Evolutionary conservation across 1,140 invertebrate genomes (phyloP).

Genomic region (Phenacoccus solenopsis): DNA sequence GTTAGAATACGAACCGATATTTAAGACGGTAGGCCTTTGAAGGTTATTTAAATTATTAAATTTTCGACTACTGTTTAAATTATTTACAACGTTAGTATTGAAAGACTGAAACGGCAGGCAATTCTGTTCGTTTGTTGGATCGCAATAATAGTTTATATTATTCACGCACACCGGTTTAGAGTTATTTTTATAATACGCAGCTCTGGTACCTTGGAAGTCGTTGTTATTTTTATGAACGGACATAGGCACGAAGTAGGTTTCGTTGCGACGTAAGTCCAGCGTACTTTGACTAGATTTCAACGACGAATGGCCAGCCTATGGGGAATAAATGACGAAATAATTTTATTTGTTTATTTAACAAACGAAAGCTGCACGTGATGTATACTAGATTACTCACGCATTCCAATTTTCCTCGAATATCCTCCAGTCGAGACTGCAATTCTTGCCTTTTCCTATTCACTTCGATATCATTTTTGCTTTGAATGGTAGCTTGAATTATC

Average conservation of each 20-base stretch:
- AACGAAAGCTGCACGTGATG: neutral
- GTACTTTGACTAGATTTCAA: slow-evolving; percentile 73
- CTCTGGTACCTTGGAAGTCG: neutral
- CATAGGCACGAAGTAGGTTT: slow-evolving; percentile 10
- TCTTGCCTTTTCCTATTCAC: slow-evolving; percentile 65
- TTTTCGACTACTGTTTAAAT: neutral
- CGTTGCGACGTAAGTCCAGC: slow-evolving; percentile 49
- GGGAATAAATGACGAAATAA: slow-evolving; percentile 20
- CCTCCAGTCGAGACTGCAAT: slow-evolving; percentile 66
- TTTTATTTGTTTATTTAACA: neutral
- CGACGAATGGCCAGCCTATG: slow-evolving; percentile 55
- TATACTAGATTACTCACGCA: slow-evolving; percentile 51
- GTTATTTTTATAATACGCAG: neutral
- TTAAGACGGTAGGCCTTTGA: neutral
- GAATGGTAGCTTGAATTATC: neutral
- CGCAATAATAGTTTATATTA: slow-evolving; percentile 32
- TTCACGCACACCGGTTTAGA: neutral
- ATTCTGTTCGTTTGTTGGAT: neutral
- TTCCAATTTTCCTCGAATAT: slow-evolving; percentile 75
- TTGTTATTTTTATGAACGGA: neutral
- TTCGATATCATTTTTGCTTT: slow-evolving; percentile 33
- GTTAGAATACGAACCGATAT: neutral
- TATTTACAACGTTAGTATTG: neutral
- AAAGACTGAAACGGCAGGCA: neutral
- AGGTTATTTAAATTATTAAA: neutral